A percentile compares a stretch with the other conserved stretches of the same genome.
These are phyloP conservation scores for Berghia stephanieae DNA, from an alignment of 1,140 invertebrate species.

Conservation along the genomic window DNA sequence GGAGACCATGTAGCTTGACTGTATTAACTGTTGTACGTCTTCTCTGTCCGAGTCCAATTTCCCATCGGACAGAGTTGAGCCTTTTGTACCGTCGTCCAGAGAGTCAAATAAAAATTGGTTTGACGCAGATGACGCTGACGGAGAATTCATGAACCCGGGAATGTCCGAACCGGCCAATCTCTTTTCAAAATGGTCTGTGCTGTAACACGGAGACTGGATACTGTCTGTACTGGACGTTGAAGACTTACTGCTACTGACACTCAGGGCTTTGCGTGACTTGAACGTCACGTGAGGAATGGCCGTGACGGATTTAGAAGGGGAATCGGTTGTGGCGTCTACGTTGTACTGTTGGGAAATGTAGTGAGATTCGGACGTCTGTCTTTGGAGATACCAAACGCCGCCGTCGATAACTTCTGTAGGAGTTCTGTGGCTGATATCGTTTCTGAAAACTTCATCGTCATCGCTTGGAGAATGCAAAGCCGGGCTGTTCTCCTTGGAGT, in stretches of 20 bases:
- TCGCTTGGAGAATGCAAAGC: neutral
- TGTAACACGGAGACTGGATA: neutral
- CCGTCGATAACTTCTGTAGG: neutral
- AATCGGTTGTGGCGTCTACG: neutral
- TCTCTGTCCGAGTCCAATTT: conserved; percentile 14
- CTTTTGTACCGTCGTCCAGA: neutral
- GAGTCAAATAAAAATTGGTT: neutral
- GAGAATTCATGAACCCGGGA: neutral
- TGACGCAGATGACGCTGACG: neutral
- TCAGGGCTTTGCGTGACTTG: conserved; percentile 12
- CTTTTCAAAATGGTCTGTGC: neutral
- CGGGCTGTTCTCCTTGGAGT: neutral
- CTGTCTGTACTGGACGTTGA: no score
- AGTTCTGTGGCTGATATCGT: neutral
- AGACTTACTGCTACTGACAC: neutral
- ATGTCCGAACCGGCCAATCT: neutral
- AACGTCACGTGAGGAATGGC: conserved; percentile 15
- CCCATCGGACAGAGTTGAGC: no score
- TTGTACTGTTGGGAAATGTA: conserved; percentile 26
- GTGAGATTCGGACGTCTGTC: conserved; percentile 13
- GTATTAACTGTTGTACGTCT: conserved; percentile 29
- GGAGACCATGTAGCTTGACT: conserved; percentile 20
- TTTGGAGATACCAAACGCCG: neutral
- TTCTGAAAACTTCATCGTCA: no score
- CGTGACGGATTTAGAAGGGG: neutral